Evolutionary conservation across 2,797 vertebrate species (phyloP), one percentile per base, ranked within the genome.

Genomic region (Acanthurus lineatus): DNA sequence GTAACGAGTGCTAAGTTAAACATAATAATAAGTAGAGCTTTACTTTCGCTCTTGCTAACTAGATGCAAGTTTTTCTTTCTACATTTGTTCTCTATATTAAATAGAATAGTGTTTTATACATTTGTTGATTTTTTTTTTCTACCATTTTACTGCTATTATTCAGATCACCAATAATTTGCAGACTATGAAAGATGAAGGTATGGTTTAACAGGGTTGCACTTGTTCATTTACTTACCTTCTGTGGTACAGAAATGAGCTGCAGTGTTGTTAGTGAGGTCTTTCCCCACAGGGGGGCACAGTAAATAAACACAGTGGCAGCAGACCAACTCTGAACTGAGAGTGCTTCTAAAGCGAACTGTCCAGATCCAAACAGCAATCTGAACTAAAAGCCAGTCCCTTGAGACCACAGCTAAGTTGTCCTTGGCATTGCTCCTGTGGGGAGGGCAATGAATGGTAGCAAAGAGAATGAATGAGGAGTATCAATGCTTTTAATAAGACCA

Each of bases 371-470:
- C 79, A 82, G 28, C 86, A 79, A 84, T 88, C 76, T 86, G 59
- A 86, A 76, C 71, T 74, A 20, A 78, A 69, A 89, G 86, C 80
- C 61, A 20, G 47, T 75, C 89, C 76, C 85, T 8, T 51, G 84
- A 79, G 87, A 86, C 83, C 81, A 32, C 57, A 75, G 81, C 89
- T 74, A 78, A 86, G 83, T 90, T 92, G 89, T 88, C 85, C 86
- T 89, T 93, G 87, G 90, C 91, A 76, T 48, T 38, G 69, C 69
- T 89, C 76, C 85, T 85, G 76, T 59, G 45, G 76, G 76, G 72
- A 75, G 69, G 73, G 61, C 25, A 80, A 70, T 90, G 83, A 93
- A 89, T 86, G 82, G 80, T 71, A 77, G 84, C 71, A 71, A 69
- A 78, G 81, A 76, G 67, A 78, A 79, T 70, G 76, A 85, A 88